Evolutionary conservation across 2,113 vertebrate genomes (phyloP), one percentile per base, ranked within the genome.

Genomic region (Scolopax mira): DNA sequence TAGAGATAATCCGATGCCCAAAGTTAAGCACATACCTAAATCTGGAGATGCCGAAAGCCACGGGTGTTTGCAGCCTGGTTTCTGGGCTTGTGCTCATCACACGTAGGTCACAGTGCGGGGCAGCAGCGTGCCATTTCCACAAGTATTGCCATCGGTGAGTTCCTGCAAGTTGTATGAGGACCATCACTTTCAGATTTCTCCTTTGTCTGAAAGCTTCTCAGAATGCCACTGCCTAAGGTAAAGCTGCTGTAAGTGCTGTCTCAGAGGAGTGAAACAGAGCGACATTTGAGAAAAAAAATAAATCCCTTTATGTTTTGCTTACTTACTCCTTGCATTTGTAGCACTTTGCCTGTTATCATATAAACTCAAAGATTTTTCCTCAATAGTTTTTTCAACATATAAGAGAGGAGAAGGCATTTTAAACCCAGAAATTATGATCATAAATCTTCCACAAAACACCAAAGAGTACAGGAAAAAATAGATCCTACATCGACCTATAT

Each of bases 121-220:
- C 65, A 0, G 0, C 65, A 22, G 33, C 3, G 23, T 33, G 27
- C 21, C 24, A 1, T 69, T 92, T 71, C 48, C 61, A 48, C 73
- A 57, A 55, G 19, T 54, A 16, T 28, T 52, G 28, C 19, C 7
- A 0, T 12, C 10, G 33, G 14, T 79, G 70, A 79, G 31, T 11
- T 83, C 37, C 49, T 75, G 57, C 39, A 52, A 9, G 6, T 51
- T 62, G 51, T 41, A 73, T 73, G 28, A 57, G 62, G 89, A 13
- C 13, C 2, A 3, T 89, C 39, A 31, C 48, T 27, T 82, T 87
- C 58, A 82, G 49, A 65, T 49, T 66, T 82, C 62, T 82, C 49
- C 62, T 85, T 73, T 35, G 33, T 49, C 84, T 60, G n/a, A 83
- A 87, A 88, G 41, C 28, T 70, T 70, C 79, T 89, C 46, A 62